These are phyloP conservation scores for Eumeta japonica DNA, from an alignment of 1,140 invertebrate genomes.

Conservation along the genomic window DNA sequence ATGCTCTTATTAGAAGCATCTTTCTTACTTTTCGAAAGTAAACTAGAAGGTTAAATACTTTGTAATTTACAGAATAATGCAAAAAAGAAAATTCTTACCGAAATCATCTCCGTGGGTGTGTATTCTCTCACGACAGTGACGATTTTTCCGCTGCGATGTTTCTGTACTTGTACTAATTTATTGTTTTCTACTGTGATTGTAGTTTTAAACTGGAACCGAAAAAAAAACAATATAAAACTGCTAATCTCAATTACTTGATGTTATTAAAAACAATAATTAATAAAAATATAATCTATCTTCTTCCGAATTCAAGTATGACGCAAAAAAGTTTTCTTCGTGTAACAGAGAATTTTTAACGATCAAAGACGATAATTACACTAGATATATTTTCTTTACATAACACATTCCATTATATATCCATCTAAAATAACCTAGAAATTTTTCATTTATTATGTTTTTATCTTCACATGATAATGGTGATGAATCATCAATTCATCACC, in stretches of 20 bases:
- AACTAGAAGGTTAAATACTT: no score
- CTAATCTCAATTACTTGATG: no score
- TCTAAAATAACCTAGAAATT: no score
- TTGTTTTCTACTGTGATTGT: conserved; percentile 19
- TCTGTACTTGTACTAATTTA: conserved; percentile 18
- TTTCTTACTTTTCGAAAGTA: no score
- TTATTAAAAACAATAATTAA: not conserved
- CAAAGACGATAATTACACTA: not conserved
- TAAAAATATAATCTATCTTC: conserved; percentile 3
- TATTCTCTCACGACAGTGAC: conserved; percentile 19
- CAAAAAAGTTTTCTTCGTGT: conserved; percentile 2
- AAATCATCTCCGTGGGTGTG: conserved; percentile 15
- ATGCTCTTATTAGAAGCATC: no score
- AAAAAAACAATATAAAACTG: no score
- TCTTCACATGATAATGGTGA: no score
- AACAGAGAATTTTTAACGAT: not conserved
- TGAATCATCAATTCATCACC: no score
- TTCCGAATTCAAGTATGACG: conserved; percentile 16
- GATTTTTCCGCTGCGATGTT: conserved; percentile 13
- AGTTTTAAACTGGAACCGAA: conserved; percentile 20
- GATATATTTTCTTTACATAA: no score
- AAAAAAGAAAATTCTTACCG: conserved; percentile 16
- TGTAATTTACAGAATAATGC: conserved; percentile 2
- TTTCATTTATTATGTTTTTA: no score
- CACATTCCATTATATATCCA: no score